A percentile compares a stretch with the other conserved stretches of the same genome.
Conservation (phyloP, 2,113 vertebrate genomes). For the Marmota monax region DNA sequence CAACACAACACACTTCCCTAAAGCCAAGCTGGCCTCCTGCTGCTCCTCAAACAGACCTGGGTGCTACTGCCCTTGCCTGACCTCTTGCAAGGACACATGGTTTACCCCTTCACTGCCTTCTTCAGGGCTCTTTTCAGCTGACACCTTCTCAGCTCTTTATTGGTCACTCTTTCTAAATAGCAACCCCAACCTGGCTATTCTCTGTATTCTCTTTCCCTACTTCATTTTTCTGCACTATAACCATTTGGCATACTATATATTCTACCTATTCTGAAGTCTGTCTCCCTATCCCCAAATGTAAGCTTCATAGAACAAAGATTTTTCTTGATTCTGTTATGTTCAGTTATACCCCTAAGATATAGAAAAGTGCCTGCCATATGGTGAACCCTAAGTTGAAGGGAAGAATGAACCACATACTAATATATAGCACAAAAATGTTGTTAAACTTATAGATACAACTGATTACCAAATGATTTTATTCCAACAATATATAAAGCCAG, state of each 20-base stretch:
- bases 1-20: too few relatives aligned
- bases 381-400: background rate
- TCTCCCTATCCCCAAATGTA: background rate
- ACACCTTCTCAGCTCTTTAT: background rate
- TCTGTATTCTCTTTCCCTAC: background rate
- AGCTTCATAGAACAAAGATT: background rate
- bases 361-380: background rate
- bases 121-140: background rate
- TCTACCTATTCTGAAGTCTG: background rate
- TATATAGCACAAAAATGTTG: background rate
- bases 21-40: background rate
- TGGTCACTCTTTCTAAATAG: background rate
- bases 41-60: background rate
- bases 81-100: background rate
- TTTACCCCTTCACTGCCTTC: background rate
- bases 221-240: background rate
- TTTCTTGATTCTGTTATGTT: background rate
- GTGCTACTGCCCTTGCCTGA: background rate
- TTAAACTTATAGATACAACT: background rate
- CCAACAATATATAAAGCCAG: background rate
- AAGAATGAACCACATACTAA: background rate
- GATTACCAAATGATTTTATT: background rate
- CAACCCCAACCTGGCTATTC: background rate
- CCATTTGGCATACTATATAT: background rate
- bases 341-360: background rate